Evolutionary conservation across 1,140 invertebrate species (phyloP), one percentile per base, ranked within the genome.

Genomic region (Leptoteleia sp.): DNA sequence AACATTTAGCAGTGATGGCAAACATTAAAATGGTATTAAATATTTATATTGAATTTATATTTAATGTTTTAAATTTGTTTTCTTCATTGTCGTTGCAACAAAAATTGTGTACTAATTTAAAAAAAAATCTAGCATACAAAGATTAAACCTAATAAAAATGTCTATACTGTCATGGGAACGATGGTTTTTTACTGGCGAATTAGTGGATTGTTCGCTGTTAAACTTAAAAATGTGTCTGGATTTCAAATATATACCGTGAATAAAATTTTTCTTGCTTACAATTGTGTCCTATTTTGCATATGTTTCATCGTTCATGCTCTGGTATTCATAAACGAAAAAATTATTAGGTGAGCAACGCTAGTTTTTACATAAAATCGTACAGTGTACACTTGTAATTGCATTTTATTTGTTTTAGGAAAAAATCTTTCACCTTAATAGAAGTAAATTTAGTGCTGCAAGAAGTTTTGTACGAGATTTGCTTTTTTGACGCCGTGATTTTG

Each of bases 401-500:
- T 13, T 15, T 22, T 52, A 8, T 25, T 11, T 13, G 8, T 62
- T 62, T 62, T 15, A 62, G 57, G 4, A n/a, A 22, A 1, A 13
- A 25, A 4, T 29, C 27, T 40, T 62, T 47, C 27, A 29, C 59
- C 4, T 40, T 62, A 13, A 29, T 62, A 1, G 43, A 62, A 17
- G 4, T 29, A 3, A 62, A 62, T 50, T 22, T 50, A 15, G 8
- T 40, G 29, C 29, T 62, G 4, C 43, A 62, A 29, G 29, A 48
- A 19, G 6, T 62, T 11, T 25, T 62, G 4, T 40, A 16, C 9
- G 8, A 13, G 1, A 25, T 62, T 8, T 62, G 43, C 17, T 48
- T 50, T 11, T 62, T 62, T 35, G 59, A 62, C 22, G 43, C 45
- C 17, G 16, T 16, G 1, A 29, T 62, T 48, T 7, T 62, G 4